Evolutionary conservation across 2,797 vertebrate genomes (phyloP).

Genomic region (Etheostoma nigrum): DNA sequence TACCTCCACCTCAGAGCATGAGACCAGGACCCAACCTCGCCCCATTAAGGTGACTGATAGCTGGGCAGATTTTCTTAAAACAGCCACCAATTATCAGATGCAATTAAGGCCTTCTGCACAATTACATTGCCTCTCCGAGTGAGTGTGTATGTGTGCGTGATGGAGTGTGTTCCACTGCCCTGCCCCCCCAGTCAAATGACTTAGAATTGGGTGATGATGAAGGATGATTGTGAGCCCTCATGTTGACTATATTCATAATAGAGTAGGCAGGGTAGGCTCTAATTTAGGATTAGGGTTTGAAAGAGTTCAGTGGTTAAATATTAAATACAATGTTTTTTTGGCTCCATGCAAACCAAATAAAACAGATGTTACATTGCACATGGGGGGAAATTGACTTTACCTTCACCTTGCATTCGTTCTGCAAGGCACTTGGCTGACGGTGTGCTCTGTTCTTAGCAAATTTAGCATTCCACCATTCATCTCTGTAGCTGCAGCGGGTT

Average conservation of each 20-base stretch:
- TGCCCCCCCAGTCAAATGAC: conserved; percentile 39
- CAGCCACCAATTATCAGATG: conserved; percentile 78
- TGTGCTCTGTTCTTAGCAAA: conserved; percentile 11
- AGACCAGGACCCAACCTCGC: conserved; percentile 56
- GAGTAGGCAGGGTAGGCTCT: conserved; percentile 18
- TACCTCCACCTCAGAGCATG: conserved; percentile 49
- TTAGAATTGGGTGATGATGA: conserved; percentile 52
- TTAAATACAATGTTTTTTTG: conserved; percentile 37
- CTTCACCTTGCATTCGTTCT: conserved; percentile 21
- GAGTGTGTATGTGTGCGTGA: conserved; percentile 30
- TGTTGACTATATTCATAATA: conserved; percentile 49
- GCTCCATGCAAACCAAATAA: conserved; percentile 21
- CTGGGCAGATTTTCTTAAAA: conserved; percentile 78
- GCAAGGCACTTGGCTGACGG: neutral
- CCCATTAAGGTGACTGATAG: conserved; percentile 81
- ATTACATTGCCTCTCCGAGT: conserved; percentile 64
- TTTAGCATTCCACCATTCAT: conserved; percentile 20
- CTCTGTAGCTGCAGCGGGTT: neutral
- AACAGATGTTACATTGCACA: conserved; percentile 33
- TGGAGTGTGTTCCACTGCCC: conserved; percentile 56
- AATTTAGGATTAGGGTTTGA: conserved; percentile 52
- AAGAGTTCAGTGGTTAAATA: conserved; percentile 43
- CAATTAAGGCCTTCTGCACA: conserved; percentile 71
- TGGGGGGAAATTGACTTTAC: conserved; percentile 9
- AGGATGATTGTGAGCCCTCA: conserved; percentile 41